Evolutionary conservation across 1,140 invertebrate genomes (phyloP).

Genomic region (Lasioglossum baleicum): DNA sequence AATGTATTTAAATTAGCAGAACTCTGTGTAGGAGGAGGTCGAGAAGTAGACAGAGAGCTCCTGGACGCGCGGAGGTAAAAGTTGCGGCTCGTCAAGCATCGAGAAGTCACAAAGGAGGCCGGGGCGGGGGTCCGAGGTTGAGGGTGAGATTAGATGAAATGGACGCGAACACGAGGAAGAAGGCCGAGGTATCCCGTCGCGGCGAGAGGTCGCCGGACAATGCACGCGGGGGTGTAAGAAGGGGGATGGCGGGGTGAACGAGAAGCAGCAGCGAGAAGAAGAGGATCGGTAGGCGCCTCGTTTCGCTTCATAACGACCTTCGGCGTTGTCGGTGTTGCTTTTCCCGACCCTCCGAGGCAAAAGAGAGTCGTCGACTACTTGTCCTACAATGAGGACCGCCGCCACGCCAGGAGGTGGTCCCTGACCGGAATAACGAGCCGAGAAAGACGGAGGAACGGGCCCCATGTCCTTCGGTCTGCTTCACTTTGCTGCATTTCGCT

Average conservation of each 20-base stretch:
- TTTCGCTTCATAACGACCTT: slow-evolving; percentile 66
- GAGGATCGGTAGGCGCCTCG: slow-evolving; percentile 53
- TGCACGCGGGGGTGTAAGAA: background rate
- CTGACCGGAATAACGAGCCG: slow-evolving; percentile 64
- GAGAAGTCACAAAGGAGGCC: background rate
- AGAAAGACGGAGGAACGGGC: slow-evolving; percentile 44
- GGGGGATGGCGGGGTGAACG: background rate
- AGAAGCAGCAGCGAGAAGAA: background rate
- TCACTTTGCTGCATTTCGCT: slow-evolving; percentile 12
- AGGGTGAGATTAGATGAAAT: slow-evolving; percentile 33
- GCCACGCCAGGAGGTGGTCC: slow-evolving; percentile 66
- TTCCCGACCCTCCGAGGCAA: slow-evolving; percentile 33
- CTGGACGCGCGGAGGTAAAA: background rate
- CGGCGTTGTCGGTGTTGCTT: slow-evolving; percentile 52
- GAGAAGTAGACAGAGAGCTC: background rate
- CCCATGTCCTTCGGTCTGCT: slow-evolving; percentile 22
- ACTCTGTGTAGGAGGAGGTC: background rate
- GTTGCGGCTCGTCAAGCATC: background rate
- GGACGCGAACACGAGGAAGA: slow-evolving; percentile 15
- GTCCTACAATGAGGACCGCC: slow-evolving; percentile 67
- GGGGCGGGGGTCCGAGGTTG: background rate
- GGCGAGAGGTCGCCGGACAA: slow-evolving; percentile 3
- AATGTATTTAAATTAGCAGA: too few species aligned
- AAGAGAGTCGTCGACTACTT: slow-evolving; percentile 61
- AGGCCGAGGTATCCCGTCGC: background rate